Conservation (phyloP, 2,888 invertebrate genomes). For the Athripsodes cinereus region DNA sequence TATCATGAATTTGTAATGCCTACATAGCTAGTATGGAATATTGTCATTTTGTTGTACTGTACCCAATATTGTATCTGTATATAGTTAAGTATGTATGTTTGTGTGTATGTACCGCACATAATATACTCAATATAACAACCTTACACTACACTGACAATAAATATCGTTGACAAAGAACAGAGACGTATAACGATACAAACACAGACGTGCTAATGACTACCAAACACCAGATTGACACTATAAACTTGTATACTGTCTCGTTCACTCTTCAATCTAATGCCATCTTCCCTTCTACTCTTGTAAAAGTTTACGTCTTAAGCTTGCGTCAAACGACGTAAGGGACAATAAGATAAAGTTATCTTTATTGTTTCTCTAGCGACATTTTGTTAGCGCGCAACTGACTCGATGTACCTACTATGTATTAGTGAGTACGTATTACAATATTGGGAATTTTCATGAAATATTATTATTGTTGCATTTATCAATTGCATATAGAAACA, state of each 20-base stretch:
- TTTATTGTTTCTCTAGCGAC: conserved; percentile 19
- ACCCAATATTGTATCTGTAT: background rate
- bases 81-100: no score
- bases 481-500: no score
- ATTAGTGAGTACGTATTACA: no score
- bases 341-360: conserved; percentile 25
- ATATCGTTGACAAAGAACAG: conserved; percentile 25
- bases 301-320: conserved; percentile 24
- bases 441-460: no score
- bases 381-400: background rate
- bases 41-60: no score
- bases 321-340: conserved; percentile 22
- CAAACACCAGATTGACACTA: conserved; percentile 27
- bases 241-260: conserved; percentile 19
- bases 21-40: no score
- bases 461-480: no score
- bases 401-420: no score
- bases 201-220: conserved; percentile 27
- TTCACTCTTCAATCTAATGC: background rate
- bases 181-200: conserved; percentile 21
- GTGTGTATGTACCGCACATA: background rate
- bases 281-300: conserved; percentile 13
- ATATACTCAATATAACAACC: background rate
- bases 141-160: conserved; percentile 16
- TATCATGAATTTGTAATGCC: no score